Evolutionary conservation across 2,113 vertebrate genomes (phyloP).

Genomic region (Cyprinodon tularosa): DNA sequence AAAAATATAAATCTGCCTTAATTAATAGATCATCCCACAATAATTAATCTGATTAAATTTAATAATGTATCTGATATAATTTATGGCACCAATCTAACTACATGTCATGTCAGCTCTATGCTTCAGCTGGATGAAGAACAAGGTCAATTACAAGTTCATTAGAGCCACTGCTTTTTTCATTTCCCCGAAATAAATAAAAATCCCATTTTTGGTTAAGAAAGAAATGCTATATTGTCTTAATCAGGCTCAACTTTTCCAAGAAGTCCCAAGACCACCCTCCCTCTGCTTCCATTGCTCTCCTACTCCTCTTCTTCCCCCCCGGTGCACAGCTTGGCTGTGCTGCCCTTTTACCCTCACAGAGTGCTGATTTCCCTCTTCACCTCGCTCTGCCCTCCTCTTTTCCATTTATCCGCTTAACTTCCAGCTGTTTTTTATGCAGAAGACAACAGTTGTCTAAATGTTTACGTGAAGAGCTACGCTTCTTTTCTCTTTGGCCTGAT

Average conservation of each 20-base stretch:
- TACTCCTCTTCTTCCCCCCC: constrained; percentile 58
- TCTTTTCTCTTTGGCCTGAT: constrained; percentile 76
- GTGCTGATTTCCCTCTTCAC: constrained; percentile 51
- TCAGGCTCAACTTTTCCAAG: constrained; percentile 55
- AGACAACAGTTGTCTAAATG: constrained; percentile 85
- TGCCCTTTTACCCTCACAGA: constrained; percentile 50
- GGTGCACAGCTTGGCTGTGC: constrained; percentile 49
- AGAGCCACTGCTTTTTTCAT: constrained; percentile 75
- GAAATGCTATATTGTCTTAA: constrained; percentile 67
- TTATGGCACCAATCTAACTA: constrained; percentile 64
- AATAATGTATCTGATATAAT: constrained; percentile 16
- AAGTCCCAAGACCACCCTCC: constrained; percentile 62
- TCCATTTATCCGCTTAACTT: constrained; percentile 73
- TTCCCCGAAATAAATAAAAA: constrained; percentile 46
- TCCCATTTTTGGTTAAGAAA: constrained; percentile 75
- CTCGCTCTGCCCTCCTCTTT: constrained; percentile 47
- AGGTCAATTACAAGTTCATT: constrained; percentile 66
- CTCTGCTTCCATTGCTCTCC: constrained; percentile 39
- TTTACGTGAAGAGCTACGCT: constrained; percentile 79
- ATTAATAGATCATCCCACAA: constrained; percentile 23
- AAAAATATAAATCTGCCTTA: constrained; percentile 24
- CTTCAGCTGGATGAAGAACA: constrained; percentile 44
- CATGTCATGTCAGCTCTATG: constrained; percentile 51
- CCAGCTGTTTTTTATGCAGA: constrained; percentile 83
- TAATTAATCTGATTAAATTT: not conserved